Conservation (phyloP, 1,140 invertebrate species). For the Luehdorfia chinensis region DNA sequence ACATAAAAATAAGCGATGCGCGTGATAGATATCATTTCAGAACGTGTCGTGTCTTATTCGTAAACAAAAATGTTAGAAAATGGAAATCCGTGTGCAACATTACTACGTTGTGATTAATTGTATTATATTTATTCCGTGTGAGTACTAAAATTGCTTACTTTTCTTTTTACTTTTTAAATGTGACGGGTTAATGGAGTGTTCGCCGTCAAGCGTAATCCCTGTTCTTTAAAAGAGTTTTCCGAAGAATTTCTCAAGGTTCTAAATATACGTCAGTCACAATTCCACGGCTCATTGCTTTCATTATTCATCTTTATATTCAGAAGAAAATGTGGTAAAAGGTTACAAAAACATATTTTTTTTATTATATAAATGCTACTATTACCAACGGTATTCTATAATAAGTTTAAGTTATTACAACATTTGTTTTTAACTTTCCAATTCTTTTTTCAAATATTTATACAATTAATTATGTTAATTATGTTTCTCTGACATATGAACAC, state of each 20-base stretch:
- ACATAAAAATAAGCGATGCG: conserved; percentile 12
- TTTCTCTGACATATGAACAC: no score
- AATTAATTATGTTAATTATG: no score
- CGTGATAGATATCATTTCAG: conserved; percentile 6
- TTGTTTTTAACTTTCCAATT: no score
- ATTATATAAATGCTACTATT: not conserved
- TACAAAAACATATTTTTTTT: not conserved
- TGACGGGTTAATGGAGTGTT: conserved; percentile 13
- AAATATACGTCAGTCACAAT: conserved; percentile 17
- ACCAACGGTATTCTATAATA: not conserved
- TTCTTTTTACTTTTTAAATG: conserved; percentile 15
- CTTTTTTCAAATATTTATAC: no score
- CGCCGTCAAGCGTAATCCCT: conserved; percentile 14
- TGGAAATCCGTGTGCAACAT: conserved; percentile 44
- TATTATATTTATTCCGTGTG: conserved; percentile 37
- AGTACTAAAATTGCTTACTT: conserved; percentile 22
- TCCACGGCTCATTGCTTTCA: conserved; percentile 12
- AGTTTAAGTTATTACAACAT: not conserved
- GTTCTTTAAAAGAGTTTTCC: conserved; percentile 1
- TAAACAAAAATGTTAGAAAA: conserved; percentile 59
- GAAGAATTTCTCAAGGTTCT: conserved; percentile 13
- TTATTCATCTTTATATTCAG: conserved; percentile 8
- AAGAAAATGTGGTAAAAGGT: conserved; percentile 12
- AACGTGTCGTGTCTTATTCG: conserved; percentile 17
- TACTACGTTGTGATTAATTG: conserved; percentile 41